Base-by-base conservation (phyloP, 2,888 invertebrate genomes). In the Lepidonotus clava region DNA sequence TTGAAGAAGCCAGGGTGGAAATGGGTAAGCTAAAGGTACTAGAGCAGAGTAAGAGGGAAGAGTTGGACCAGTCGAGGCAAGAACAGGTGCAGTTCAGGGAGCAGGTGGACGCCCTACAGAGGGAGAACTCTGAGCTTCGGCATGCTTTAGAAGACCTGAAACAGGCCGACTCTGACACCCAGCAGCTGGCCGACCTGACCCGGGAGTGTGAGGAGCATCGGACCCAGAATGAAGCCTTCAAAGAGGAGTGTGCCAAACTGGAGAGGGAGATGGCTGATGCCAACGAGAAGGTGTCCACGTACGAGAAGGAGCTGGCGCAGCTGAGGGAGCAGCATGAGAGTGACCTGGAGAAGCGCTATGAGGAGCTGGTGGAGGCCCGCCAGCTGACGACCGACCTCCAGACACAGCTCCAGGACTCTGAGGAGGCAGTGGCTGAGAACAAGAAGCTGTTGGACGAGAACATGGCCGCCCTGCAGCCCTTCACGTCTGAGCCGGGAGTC, bases 371-470 rank as follows among this genome's bases (percentile, higher is more conserved):
- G 2, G 61, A 86, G 5, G 76, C 76, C 14, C 51, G 51, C 41
- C 46, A 80, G 28, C 8, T 76, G 6, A 38, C 61, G 21, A 14
- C 40, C 14, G 67, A 77, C 40, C 86, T 86, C 5, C 77, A 86
- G 40, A 53, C 34, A 2, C 40, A 86, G 67, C 56, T 77, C 21
- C 24, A 2, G 11, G 28, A 21, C 32, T 46, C 86, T 14, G 66
- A 86, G 28, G 46, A 18, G n/a, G 28, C 61, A 38, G 36, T 38
- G 21, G 24, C 11, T 28, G 53, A 86, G 40, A 86, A 76, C 40
- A 71, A 80, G 32, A 34, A 86, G 40, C 51, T 86, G 32, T 80
- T 80, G n/a, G 86, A 77, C 11, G 53, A 80, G 21, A 36, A 77
- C 6, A 46, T 85, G 41, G 85, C 67, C 8, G 76, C 67, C 24